Conservation (phyloP, 1,140 invertebrate genomes). For the Trachymyrmex septentrionalis region DNA sequence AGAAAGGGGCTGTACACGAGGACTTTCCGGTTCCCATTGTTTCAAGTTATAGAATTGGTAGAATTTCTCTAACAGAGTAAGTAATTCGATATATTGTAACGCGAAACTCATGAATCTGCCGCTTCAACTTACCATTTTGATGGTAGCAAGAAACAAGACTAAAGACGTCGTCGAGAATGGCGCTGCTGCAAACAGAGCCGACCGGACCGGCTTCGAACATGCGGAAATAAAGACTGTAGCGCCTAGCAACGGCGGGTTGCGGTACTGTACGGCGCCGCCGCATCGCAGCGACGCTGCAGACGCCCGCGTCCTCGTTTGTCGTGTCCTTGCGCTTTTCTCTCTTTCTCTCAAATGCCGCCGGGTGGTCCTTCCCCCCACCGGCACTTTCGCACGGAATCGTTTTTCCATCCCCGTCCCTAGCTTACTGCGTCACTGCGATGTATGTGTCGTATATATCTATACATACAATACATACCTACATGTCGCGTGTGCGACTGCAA, state of each 20-base stretch:
- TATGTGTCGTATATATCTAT: background rate
- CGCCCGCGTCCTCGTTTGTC: constrained; percentile 64
- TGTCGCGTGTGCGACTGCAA: constrained; percentile 18
- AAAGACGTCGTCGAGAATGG: too few relatives aligned
- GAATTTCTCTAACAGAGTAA: too few relatives aligned
- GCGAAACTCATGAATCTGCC: background rate
- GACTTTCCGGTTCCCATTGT: too few relatives aligned
- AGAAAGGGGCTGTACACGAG: too few relatives aligned
- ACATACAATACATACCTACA: too few relatives aligned
- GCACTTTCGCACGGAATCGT: background rate
- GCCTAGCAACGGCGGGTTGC: constrained; percentile 71
- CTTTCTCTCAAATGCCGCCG: background rate
- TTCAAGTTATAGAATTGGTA: too few relatives aligned
- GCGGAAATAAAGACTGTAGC: constrained; percentile 84
- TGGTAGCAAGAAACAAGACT: constrained; percentile 44
- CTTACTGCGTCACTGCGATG: constrained; percentile 1
- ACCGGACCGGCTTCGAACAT: constrained; percentile 84
- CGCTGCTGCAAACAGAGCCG: background rate
- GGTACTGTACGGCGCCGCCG: constrained; percentile 79
- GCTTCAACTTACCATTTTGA: constrained; percentile 79
- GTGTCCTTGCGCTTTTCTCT: background rate
- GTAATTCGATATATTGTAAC: too few relatives aligned
- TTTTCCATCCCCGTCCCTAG: constrained; percentile 9
- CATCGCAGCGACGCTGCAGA: constrained; percentile 78
- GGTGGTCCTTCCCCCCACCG: background rate